Evolutionary conservation across 1,140 invertebrate genomes (phyloP).

Genomic region (Aleiodes sp.): DNA sequence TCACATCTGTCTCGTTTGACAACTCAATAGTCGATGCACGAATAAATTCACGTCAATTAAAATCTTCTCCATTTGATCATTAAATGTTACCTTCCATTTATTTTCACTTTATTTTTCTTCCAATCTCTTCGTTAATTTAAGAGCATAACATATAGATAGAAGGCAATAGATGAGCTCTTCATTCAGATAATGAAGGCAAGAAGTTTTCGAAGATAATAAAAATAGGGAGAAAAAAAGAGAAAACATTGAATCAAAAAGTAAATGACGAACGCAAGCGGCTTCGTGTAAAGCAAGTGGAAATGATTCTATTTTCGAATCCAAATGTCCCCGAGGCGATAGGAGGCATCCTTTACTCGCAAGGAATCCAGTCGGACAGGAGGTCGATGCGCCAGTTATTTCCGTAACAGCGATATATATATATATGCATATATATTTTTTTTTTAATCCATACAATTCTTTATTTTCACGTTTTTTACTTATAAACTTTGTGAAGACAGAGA

Average conservation of each 20-base stretch:
- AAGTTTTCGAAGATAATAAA: no score
- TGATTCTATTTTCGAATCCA: slow-evolving; percentile 29
- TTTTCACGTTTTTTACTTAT: no score
- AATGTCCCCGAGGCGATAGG: neutral
- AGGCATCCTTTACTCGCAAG: slow-evolving; percentile 24
- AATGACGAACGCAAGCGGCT: neutral
- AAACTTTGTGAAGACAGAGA: neutral
- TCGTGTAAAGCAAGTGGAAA: neutral
- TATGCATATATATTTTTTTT: neutral
- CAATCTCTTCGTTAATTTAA: no score
- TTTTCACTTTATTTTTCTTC: neutral
- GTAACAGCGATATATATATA: neutral
- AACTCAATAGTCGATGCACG: neutral
- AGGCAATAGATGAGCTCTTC: no score
- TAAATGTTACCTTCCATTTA: neutral
- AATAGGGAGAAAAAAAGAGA: neutral
- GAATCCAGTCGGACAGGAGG: slow-evolving; percentile 32
- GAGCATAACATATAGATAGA: no score
- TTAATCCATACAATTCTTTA: neutral
- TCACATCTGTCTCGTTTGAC: neutral
- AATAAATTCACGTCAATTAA: slow-evolving; percentile 6
- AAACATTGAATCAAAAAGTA: neutral
- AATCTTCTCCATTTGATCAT: neutral
- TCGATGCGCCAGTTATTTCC: slow-evolving; percentile 33
- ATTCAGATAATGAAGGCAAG: neutral